phyloP scores from a whole-genome alignment of 2,113 vertebrate species.

The Ictalurus punctatus region DNA sequence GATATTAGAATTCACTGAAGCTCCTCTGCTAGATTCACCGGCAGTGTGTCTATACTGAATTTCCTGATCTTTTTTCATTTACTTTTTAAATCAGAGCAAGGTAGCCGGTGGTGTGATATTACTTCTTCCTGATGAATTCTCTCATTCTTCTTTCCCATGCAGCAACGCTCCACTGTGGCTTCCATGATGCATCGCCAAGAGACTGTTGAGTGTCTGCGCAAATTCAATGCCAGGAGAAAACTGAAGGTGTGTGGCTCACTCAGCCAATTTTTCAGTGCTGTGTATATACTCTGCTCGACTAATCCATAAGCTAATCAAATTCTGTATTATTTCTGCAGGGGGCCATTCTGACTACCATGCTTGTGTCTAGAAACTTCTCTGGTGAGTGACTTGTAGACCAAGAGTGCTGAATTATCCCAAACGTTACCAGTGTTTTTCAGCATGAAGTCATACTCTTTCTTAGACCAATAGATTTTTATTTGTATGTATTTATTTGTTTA shows the following conservation, averaged over 20 bases:
- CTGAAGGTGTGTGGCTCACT: conserved; percentile 81
- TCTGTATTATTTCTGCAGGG: conserved; percentile 75
- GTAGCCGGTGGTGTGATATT: background rate
- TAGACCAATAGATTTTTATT: background rate
- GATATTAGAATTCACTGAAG: background rate
- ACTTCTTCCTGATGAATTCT: background rate
- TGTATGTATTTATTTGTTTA: background rate
- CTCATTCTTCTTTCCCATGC: conserved; percentile 43
- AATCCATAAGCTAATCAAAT: background rate
- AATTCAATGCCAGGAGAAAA: conserved; percentile 98
- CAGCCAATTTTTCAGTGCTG: background rate
- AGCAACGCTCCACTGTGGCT: conserved; percentile 99
- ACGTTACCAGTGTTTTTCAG: background rate
- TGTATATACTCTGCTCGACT: background rate
- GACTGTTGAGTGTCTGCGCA: conserved; percentile 97
- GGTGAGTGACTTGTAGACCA: conserved; percentile 72
- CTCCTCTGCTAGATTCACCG: background rate
- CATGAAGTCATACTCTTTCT: background rate
- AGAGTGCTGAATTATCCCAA: background rate
- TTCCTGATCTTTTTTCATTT: background rate
- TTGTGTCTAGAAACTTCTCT: conserved; percentile 98
- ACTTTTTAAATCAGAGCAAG: background rate
- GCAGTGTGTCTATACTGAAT: background rate
- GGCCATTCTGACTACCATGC: conserved; percentile 97
- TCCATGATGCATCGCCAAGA: conserved; percentile 99